Conservation (phyloP, 1,140 invertebrate species). For the Hormaphis cornu region DNA sequence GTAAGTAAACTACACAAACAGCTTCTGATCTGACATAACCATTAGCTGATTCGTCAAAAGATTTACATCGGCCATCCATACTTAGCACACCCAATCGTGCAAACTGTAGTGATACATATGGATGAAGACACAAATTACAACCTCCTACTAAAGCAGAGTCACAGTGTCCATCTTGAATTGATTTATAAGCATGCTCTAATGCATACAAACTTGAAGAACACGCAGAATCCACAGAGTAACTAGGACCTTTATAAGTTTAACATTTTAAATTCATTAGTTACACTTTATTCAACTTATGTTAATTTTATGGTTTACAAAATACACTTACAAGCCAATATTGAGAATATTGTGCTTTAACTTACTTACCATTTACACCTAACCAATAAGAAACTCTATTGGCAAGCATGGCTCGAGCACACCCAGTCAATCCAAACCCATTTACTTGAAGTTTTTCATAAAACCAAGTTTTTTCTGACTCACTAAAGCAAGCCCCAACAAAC, state of each 20-base stretch:
- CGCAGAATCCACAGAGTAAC: constrained; percentile 75
- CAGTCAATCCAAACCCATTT: constrained; percentile 57
- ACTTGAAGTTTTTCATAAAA: constrained; percentile 56
- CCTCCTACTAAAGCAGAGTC: constrained; percentile 83
- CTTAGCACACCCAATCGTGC: constrained; percentile 65
- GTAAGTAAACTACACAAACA: constrained; percentile 65
- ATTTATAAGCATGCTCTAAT: constrained; percentile 68
- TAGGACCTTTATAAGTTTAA: constrained; percentile 51
- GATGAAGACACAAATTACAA: constrained; percentile 72
- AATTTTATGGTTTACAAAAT: too few species aligned
- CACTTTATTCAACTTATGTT: too few species aligned
- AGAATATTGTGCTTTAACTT: background rate
- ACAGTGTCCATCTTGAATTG: constrained; percentile 65
- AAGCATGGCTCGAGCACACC: constrained; percentile 82
- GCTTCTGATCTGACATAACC: constrained; percentile 71
- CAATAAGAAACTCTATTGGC: constrained; percentile 78
- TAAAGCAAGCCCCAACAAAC: constrained; percentile 68
- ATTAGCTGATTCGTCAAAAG: constrained; percentile 70
- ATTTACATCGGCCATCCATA: constrained; percentile 73
- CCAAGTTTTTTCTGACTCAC: constrained; percentile 62
- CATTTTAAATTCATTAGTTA: too few species aligned
- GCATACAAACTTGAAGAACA: constrained; percentile 83
- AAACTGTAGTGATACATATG: constrained; percentile 75
- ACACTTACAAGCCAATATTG: background rate
- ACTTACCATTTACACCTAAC: constrained; percentile 52